Percentiles rank a stretch among this genome's conserved stretches.
phyloP scores from a whole-genome alignment of 1,140 invertebrate genomes.

The Drosophila burlai region DNA sequence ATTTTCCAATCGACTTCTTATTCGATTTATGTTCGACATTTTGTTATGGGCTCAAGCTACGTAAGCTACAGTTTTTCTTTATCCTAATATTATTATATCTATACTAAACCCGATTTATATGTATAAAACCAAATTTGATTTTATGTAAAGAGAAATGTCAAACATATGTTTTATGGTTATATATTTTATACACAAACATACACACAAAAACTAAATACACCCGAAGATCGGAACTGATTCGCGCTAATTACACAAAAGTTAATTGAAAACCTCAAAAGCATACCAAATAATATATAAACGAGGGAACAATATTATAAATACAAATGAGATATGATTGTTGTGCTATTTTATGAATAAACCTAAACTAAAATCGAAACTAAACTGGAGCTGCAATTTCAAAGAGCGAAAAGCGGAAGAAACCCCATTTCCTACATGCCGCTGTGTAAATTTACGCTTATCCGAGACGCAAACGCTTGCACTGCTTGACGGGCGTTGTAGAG shows the following conservation, averaged over 20 bases:
- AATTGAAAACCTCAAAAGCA: constrained; percentile 61
- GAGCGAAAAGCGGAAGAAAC: neutral
- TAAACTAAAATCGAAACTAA: constrained; percentile 38
- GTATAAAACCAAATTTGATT: constrained; percentile 72
- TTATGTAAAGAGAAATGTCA: constrained; percentile 75
- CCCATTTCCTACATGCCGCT: constrained; percentile 4
- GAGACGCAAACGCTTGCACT: constrained; percentile 20
- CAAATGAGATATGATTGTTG: constrained; percentile 59
- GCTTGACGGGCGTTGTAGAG: constrained; percentile 3
- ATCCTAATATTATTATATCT: constrained; percentile 47
- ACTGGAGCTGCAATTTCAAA: constrained; percentile 13
- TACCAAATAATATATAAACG: constrained; percentile 72
- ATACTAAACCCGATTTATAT: constrained; percentile 66
- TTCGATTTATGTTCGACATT: constrained; percentile 48
- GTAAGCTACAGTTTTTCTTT: constrained; percentile 71
- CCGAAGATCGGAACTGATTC: constrained; percentile 23
- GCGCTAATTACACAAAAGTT: constrained; percentile 58
- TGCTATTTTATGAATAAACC: constrained; percentile 77
- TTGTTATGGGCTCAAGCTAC: constrained; percentile 78
- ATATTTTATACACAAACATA: constrained; percentile 57
- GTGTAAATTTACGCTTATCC: constrained; percentile 4
- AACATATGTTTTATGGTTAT: constrained; percentile 76
- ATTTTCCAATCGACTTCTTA: constrained; percentile 16
- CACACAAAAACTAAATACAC: constrained; percentile 14
- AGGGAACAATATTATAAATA: constrained; percentile 49